These are phyloP conservation scores for Istiophorus platypterus DNA, from an alignment of 2,113 vertebrate genomes.

Conservation along the genomic window DNA sequence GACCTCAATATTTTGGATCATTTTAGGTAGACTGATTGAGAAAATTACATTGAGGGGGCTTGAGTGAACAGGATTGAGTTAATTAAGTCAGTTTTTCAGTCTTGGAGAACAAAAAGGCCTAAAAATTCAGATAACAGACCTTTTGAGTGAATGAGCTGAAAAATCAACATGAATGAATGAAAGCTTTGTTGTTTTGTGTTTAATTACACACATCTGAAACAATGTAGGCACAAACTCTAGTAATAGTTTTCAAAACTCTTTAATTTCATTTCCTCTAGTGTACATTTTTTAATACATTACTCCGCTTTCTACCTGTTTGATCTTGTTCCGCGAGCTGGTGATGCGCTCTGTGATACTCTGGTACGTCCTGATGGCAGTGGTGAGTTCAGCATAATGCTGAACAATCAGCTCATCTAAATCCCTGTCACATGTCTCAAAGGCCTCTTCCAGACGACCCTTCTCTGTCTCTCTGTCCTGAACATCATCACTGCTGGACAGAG, in stretches of 20 bases:
- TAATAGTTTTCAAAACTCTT: background rate
- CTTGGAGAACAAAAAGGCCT: background rate
- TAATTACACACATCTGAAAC: constrained; percentile 8
- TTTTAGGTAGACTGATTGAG: background rate
- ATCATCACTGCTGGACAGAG: constrained; percentile 94
- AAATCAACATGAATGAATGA: constrained; percentile 15
- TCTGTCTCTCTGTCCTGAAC: constrained; percentile 96
- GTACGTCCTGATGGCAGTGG: constrained; percentile 97
- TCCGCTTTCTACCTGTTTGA: constrained; percentile 89
- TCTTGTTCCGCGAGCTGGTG: constrained; percentile 96
- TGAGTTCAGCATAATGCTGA: constrained; percentile 96
- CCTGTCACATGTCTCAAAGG: constrained; percentile 95
- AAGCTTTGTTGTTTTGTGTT: background rate
- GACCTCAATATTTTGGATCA: background rate
- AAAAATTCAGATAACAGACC: constrained; percentile 2
- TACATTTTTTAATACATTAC: background rate
- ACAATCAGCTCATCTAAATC: constrained; percentile 94
- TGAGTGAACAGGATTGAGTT: constrained; percentile 23
- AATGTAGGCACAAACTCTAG: background rate
- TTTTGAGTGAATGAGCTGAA: background rate
- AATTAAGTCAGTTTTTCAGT: constrained; percentile 2
- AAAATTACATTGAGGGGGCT: background rate
- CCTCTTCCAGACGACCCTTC: constrained; percentile 95
- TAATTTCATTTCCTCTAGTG: background rate
- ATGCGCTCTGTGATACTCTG: constrained; percentile 99